A percentile compares a stretch with the other conserved stretches of the same genome.
Conservation (phyloP, 2,797 vertebrate species). For the Enteromius fasciolatus region DNA sequence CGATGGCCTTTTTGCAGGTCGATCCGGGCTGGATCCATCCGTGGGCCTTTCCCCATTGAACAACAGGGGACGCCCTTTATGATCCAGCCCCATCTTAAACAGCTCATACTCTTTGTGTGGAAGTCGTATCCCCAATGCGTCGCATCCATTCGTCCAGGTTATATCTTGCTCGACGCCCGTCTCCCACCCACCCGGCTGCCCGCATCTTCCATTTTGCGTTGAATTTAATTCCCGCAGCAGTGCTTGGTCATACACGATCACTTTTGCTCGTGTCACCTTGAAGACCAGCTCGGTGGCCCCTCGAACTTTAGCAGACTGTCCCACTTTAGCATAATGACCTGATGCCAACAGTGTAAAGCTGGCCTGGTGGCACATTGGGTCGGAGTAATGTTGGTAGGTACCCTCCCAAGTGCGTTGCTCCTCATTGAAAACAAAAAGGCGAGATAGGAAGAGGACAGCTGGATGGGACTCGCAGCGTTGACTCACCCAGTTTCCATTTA, state of each 20-base stretch:
- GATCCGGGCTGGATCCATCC: constrained; percentile 86
- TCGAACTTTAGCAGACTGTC: constrained; percentile 75
- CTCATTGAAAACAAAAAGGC: constrained; percentile 82
- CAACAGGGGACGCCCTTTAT: constrained; percentile 78
- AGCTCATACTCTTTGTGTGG: constrained; percentile 92
- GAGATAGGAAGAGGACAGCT: constrained; percentile 86
- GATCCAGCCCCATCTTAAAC: constrained; percentile 83
- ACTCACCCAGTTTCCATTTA: constrained; percentile 86
- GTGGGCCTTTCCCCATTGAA: constrained; percentile 87
- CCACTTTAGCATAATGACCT: constrained; percentile 81
- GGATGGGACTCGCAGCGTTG: constrained; percentile 84
- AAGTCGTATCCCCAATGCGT: constrained; percentile 84
- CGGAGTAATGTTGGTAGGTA: constrained; percentile 84
- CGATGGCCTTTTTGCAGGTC: constrained; percentile 81
- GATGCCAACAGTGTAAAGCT: constrained; percentile 84
- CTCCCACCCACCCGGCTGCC: constrained; percentile 77
- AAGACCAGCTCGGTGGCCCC: constrained; percentile 85
- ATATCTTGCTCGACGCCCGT: constrained; percentile 83
- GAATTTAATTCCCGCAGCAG: constrained; percentile 79
- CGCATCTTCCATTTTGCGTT: constrained; percentile 81
- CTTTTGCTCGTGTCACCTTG: constrained; percentile 80
- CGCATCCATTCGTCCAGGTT: constrained; percentile 83
- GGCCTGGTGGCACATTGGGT: constrained; percentile 82
- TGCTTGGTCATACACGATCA: constrained; percentile 78
- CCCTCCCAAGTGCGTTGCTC: constrained; percentile 84